These are phyloP conservation scores for Emydura subglobosa DNA, from an alignment of 2,113 vertebrate genomes.

Conservation along the genomic window DNA sequence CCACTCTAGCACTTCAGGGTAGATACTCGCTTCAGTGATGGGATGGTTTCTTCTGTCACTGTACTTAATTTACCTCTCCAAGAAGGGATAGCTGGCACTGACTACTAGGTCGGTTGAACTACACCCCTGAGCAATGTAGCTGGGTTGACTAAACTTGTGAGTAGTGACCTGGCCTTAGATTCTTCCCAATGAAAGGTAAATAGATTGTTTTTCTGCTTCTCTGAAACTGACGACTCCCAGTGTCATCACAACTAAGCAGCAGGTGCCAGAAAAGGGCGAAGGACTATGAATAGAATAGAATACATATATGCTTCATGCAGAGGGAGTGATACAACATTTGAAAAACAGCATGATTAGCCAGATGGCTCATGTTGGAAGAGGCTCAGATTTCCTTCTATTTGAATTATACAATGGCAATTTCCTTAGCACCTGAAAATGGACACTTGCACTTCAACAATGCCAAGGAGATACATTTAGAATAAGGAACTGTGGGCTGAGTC, in stretches of 20 bases:
- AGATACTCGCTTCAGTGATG: not conserved
- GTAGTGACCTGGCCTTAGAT: not conserved
- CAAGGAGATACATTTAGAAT: not conserved
- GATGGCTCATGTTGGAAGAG: not conserved
- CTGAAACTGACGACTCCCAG: fast-evolving
- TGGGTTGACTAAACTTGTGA: not conserved
- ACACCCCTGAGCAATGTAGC: not conserved
- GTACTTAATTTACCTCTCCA: not conserved
- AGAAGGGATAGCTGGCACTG: not conserved
- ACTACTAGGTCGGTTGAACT: not conserved
- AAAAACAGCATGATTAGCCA: not conserved
- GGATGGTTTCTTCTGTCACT: not conserved
- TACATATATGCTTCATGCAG: not conserved
- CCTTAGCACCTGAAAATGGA: not conserved
- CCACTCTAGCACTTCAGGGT: not conserved
- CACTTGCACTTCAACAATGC: not conserved
- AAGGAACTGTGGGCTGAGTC: not conserved
- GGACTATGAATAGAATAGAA: not conserved
- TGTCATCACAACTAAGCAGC: not conserved
- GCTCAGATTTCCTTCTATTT: not conserved
- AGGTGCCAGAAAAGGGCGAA: not conserved
- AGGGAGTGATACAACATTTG: not conserved
- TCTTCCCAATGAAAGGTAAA: not conserved
- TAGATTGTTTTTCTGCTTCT: not conserved
- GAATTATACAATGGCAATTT: not conserved